Conservation (phyloP, 64 coral and sea anemone genomes). For the Porites australiensis region DNA sequence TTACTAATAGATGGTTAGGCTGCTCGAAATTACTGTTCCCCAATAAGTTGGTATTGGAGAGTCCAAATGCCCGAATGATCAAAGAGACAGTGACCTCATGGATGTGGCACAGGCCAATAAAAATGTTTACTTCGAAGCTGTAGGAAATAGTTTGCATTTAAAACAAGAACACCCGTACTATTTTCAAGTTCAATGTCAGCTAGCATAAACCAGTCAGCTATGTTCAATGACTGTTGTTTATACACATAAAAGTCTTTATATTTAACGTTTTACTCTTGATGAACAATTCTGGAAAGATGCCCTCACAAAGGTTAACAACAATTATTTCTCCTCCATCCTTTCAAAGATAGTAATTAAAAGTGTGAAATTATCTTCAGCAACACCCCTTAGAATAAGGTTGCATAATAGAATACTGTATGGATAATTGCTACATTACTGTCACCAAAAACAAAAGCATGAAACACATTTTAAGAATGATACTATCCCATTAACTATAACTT, state of each 20-base stretch:
- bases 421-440: no score
- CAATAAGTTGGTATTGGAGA: constrained; percentile 10
- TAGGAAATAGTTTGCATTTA: constrained; percentile 25
- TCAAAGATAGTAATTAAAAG: no score
- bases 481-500: no score
- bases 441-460: no score
- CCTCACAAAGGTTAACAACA: no score
- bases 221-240: constrained; percentile 1
- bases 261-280: no score
- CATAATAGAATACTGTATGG: no score
- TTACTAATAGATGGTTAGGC: constrained; percentile 47
- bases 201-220: constrained; percentile 45
- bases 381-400: no score
- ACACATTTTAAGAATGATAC: no score
- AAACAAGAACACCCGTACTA: constrained; percentile 48
- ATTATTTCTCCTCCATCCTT: no score
- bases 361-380: no score
- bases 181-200: constrained; percentile 70
- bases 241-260: not conserved
- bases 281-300: no score
- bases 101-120: constrained; percentile 13
- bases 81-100: constrained; percentile 26
- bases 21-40: constrained; percentile 38
- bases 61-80: not conserved
- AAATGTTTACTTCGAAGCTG: not conserved